Evolutionary conservation across 2,888 invertebrate species (phyloP).

Genomic region (Epinotia nisella): DNA sequence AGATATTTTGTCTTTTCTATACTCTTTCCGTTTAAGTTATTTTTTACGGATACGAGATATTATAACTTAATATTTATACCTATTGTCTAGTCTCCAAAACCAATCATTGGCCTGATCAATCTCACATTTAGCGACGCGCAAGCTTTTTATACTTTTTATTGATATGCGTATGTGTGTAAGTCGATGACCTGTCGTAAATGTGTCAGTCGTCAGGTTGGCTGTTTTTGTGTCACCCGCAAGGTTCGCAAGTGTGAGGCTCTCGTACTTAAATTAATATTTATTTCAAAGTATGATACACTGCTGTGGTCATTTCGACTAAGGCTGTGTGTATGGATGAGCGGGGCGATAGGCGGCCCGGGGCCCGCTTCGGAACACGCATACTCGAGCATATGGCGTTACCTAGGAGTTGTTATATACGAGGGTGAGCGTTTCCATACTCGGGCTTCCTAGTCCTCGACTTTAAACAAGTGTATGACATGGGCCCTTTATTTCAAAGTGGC

Average conservation of each 20-base stretch:
- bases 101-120: constrained; percentile 20
- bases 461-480: not conserved
- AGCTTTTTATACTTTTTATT: constrained; percentile 28
- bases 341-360: too few relatives aligned
- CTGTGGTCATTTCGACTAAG: constrained; percentile 1
- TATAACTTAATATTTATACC: not conserved
- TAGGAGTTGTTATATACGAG: too few relatives aligned
- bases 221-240: constrained; percentile 10
- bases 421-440: too few relatives aligned
- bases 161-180: constrained; percentile 22
- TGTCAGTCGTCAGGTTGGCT: constrained; percentile 31
- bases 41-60: not conserved
- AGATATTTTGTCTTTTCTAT: too few relatives aligned
- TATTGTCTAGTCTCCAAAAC: not conserved
- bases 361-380: too few relatives aligned
- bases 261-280: not conserved
- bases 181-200: constrained; percentile 28
- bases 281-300: not conserved
- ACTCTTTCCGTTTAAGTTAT: not conserved
- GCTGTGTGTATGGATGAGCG: too few relatives aligned
- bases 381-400: too few relatives aligned
- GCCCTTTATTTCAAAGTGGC: too few relatives aligned
- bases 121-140: constrained; percentile 28
- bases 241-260: not conserved
- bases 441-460: not conserved